Evolutionary conservation across 2,113 vertebrate genomes (phyloP).

Genomic region (Heterotis niloticus): DNA sequence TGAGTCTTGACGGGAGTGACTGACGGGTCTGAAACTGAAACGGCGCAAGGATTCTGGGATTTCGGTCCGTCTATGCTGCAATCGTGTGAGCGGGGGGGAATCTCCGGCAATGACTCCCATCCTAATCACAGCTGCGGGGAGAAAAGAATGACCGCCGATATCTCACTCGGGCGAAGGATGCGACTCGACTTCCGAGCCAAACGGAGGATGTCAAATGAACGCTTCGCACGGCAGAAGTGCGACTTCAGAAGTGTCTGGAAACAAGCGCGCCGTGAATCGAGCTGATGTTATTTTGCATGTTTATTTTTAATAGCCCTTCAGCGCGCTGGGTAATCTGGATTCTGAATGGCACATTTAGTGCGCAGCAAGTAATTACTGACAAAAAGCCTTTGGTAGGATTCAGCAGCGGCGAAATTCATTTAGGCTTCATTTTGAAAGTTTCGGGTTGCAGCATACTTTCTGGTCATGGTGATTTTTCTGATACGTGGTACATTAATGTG

Average conservation of each 20-base stretch:
- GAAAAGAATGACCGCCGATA: background rate
- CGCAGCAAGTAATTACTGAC: constrained; percentile 10
- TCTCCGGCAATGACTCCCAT: background rate
- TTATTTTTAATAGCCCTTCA: background rate
- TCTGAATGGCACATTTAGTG: constrained; percentile 12
- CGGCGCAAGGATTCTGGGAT: background rate
- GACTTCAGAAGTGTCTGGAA: background rate
- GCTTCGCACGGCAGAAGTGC: background rate
- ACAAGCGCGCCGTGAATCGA: background rate
- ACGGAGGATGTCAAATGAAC: background rate
- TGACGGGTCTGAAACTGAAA: constrained; percentile 7
- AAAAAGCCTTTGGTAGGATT: constrained; percentile 4
- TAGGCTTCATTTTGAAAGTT: background rate
- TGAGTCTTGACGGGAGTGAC: background rate
- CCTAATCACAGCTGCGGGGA: background rate
- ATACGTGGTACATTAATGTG: background rate
- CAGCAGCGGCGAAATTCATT: background rate
- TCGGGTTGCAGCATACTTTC: background rate
- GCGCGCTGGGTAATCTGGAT: constrained; percentile 6
- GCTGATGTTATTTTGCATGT: background rate
- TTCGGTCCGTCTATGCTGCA: constrained; percentile 10
- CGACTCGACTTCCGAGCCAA: background rate
- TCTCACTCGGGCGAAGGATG: background rate
- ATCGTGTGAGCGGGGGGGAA: background rate
- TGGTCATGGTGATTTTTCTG: background rate